phyloP scores from a whole-genome alignment of 2,797 vertebrate species.

The Syndactyla subalaris region DNA sequence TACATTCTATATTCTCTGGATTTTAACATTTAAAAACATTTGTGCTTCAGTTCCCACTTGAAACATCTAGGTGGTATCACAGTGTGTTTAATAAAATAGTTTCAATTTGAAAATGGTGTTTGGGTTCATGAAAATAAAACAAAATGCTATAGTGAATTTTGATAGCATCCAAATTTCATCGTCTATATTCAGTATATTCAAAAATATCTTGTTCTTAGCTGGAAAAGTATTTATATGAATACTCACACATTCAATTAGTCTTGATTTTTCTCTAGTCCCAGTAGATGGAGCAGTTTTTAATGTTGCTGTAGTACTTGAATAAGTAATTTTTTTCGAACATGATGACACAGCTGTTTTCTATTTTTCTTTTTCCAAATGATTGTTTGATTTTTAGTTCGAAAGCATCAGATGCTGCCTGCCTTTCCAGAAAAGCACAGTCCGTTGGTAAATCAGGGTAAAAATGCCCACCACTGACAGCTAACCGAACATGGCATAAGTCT shows the following conservation, averaged over 20 bases:
- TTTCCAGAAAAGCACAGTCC: slow-evolving; percentile 18
- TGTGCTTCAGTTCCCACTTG: neutral
- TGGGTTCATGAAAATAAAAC: neutral
- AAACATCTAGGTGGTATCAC: neutral
- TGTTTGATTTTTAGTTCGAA: slow-evolving; percentile 44
- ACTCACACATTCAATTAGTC: neutral
- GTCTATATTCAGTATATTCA: neutral
- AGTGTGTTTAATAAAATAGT: neutral
- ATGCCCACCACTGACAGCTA: slow-evolving; percentile 5
- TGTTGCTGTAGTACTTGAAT: slow-evolving; percentile 19
- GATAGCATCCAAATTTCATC: neutral
- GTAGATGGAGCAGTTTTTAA: slow-evolving; percentile 68
- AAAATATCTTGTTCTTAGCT: neutral
- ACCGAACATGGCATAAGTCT: slow-evolving; percentile 20
- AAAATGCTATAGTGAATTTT: neutral
- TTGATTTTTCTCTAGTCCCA: slow-evolving; percentile 43
- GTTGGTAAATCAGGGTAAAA: slow-evolving; percentile 45
- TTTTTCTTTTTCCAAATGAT: neutral
- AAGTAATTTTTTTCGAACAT: neutral
- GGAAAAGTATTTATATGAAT: neutral
- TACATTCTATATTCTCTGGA: neutral
- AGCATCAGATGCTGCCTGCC: neutral
- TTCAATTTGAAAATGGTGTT: neutral
- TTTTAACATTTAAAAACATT: neutral
- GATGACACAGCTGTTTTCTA: neutral